Conservation (phyloP, 37 sponge, comb jelly and placozoan species). For the Crambe crambe region DNA sequence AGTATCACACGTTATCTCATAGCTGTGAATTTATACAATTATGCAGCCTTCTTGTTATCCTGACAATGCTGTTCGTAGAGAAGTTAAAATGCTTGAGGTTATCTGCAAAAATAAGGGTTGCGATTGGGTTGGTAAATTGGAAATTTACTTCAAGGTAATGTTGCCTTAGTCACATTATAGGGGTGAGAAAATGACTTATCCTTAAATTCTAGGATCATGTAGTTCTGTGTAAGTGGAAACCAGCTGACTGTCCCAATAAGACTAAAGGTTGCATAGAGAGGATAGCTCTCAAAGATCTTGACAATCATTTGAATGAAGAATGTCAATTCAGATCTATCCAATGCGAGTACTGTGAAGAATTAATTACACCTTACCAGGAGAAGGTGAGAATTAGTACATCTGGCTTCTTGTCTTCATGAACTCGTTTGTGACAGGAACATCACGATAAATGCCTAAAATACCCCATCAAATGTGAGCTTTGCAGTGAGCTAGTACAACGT, state of each 20-base stretch:
- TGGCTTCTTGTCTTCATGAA: no score
- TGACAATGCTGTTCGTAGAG: slow-evolving; percentile 69
- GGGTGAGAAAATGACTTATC: background rate
- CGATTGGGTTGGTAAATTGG: slow-evolving; percentile 43
- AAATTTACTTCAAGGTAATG: slow-evolving; percentile 9
- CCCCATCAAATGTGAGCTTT: slow-evolving; percentile 24
- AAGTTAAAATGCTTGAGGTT: slow-evolving; percentile 39
- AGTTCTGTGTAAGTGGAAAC: slow-evolving; percentile 39
- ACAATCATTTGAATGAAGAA: slow-evolving; percentile 32
- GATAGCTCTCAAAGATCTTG: slow-evolving; percentile 3
- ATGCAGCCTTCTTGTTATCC: slow-evolving; percentile 52
- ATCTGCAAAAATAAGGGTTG: slow-evolving; percentile 66
- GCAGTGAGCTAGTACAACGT: slow-evolving; percentile 4
- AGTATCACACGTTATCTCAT: background rate
- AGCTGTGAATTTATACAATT: background rate
- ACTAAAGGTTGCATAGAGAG: slow-evolving; percentile 27
- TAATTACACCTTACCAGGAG: background rate
- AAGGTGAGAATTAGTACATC: slow-evolving; percentile 21
- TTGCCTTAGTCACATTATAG: background rate
- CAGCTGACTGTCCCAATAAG: slow-evolving; percentile 37
- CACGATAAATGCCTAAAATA: slow-evolving; percentile 12
- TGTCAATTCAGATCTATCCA: slow-evolving; percentile 26
- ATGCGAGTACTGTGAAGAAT: slow-evolving; percentile 53
- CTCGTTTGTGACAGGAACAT: slow-evolving; percentile 31
- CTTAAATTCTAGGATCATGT: slow-evolving; percentile 23